These are phyloP conservation scores for human (Homo sapiens) DNA, from an alignment of 2,113 vertebrate species.

Conservation along the genomic window GRCh38 chr4:172463501-172464000, in stretches of 20 bases:
- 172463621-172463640: neutral
- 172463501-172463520: neutral
- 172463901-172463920: accelerated
- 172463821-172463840: neutral
- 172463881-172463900: neutral
- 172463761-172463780: neutral
- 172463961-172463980: neutral
- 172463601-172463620: neutral
- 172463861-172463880: neutral
- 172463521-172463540: neutral
- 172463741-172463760: neutral
- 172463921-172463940: neutral
- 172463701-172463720: neutral
- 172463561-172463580: neutral
- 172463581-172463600: neutral
- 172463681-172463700: neutral
- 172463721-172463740: neutral
- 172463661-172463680: neutral
- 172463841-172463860: neutral
- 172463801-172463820: neutral
- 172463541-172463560: neutral
- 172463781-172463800: neutral
- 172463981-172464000: neutral
- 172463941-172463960: neutral
- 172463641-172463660: neutral